These are phyloP conservation scores for Archilochus colubris DNA, from an alignment of 2,113 vertebrate genomes.

Conservation along the genomic window DNA sequence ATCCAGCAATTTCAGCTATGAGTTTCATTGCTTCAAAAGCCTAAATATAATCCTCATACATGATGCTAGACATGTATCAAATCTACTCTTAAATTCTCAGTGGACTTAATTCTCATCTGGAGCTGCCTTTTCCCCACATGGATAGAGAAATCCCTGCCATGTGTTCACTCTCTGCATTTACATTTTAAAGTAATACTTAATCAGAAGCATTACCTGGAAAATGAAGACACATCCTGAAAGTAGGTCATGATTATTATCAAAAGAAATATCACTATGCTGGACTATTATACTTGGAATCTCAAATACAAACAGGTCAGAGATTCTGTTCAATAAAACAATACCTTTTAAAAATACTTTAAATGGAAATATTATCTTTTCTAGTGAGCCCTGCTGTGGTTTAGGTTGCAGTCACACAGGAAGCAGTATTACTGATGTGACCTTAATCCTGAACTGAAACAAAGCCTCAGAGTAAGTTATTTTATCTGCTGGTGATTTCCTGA, in stretches of 20 bases:
- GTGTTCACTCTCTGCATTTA: background rate
- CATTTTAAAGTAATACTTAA: constrained; percentile 25
- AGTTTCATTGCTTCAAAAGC: background rate
- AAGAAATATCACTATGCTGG: background rate
- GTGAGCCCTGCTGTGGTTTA: background rate
- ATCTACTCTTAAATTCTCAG: background rate
- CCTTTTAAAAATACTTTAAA: background rate
- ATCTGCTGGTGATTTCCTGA: constrained; percentile 70
- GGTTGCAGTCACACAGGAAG: background rate
- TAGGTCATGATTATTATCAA: constrained; percentile 9
- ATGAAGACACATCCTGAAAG: background rate
- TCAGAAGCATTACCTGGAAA: constrained; percentile 9
- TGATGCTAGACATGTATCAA: background rate
- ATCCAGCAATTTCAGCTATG: background rate
- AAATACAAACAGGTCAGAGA: background rate
- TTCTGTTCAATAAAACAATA: background rate
- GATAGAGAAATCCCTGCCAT: background rate
- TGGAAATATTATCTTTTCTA: background rate
- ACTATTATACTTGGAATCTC: background rate
- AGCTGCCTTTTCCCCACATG: background rate
- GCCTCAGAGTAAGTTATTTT: constrained; percentile 75
- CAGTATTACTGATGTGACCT: constrained; percentile 49
- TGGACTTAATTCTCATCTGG: background rate
- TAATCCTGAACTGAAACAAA: constrained; percentile 81
- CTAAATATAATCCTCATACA: background rate